These are phyloP conservation scores for Calephelis perditalis DNA, from an alignment of 2,888 invertebrate species.

Conservation along the genomic window DNA sequence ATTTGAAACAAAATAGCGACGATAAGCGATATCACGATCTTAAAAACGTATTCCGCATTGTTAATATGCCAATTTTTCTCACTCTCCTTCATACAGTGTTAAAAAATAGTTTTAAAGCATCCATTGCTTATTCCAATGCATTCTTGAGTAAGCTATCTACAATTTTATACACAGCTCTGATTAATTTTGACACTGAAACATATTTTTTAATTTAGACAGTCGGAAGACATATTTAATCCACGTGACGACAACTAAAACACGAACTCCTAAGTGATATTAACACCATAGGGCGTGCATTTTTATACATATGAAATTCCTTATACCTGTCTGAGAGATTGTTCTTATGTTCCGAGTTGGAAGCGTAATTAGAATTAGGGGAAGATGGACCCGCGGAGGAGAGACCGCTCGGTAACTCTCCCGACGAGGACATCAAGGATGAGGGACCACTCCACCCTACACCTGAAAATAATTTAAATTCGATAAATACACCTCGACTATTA, in stretches of 20 bases:
- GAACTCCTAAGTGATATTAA: conserved; percentile 12
- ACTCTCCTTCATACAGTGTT: neutral
- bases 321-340: conserved; percentile 56
- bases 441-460: conserved; percentile 90
- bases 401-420: conserved; percentile 70
- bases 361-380: conserved; percentile 84
- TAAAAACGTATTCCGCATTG: conserved; percentile 28
- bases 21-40: conserved; percentile 23
- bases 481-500: too few relatives aligned
- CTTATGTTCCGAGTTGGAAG: conserved; percentile 40
- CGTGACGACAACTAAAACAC: conserved; percentile 9
- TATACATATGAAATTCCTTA: conserved; percentile 13
- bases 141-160: too few relatives aligned
- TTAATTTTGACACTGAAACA: too few relatives aligned
- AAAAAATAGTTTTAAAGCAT: too few relatives aligned
- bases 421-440: conserved; percentile 84
- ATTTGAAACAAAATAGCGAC: conserved; percentile 22
- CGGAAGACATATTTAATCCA: conserved; percentile 28
- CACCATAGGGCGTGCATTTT: neutral
- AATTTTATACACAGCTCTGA: too few relatives aligned
- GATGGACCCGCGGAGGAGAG: conserved; percentile 89
- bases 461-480: conserved; percentile 26
- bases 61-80: neutral
- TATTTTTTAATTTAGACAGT: conserved; percentile 13
- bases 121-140: too few relatives aligned